Base-by-base conservation (phyloP, 2,113 vertebrate species). In the Hylia prasina region DNA sequence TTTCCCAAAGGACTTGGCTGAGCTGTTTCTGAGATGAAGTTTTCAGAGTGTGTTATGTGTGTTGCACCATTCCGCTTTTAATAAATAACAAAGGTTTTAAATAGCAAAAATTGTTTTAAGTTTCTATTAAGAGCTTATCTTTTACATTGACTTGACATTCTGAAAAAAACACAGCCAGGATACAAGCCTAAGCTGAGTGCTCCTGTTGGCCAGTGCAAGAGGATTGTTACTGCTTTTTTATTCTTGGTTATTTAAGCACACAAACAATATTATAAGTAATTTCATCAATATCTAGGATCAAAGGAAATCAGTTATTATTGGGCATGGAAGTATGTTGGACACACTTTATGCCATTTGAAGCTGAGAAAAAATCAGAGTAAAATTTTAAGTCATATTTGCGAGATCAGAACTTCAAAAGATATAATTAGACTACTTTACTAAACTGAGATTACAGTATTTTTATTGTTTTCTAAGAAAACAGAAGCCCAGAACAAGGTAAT, bases 21-120 rank as follows among this genome's bases (percentile, higher is more conserved):
- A 80, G 63, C 79, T 94, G n/a, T 75, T 94, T 82, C 76, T 58
- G 68, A 94, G 72, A 75, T 82, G 39, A 77, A 93, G 53, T 89
- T 91, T 96, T 94, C 54, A 64, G 82, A 37, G 48, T 90, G 12
- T 76, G 15, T 94, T 91, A 11, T 44, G 72, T 93, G 71, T 87
- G 64, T 90, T 22, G n/a, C 88, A 48, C 44, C 3, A 31, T 70
- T 96, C 90, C 87, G 65, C 58, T 87, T 96, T 95, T 90, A 86
- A 93, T 84, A 93, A 95, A 95, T n/a, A 45, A 47, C 4, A 18
- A 42, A 80, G 45, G 31, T 42, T 92, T 92, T 88, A 81, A 93
- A 66, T 75, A 92, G 50, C 13, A 79, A 78, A 51, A 31, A 9
- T 8, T 33, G 42, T 50, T 68, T 30, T 7, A 79, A 45, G 31